Evolutionary conservation across 23 tunicate species (phyloP).

Genomic region (Trididemnum clinides): DNA sequence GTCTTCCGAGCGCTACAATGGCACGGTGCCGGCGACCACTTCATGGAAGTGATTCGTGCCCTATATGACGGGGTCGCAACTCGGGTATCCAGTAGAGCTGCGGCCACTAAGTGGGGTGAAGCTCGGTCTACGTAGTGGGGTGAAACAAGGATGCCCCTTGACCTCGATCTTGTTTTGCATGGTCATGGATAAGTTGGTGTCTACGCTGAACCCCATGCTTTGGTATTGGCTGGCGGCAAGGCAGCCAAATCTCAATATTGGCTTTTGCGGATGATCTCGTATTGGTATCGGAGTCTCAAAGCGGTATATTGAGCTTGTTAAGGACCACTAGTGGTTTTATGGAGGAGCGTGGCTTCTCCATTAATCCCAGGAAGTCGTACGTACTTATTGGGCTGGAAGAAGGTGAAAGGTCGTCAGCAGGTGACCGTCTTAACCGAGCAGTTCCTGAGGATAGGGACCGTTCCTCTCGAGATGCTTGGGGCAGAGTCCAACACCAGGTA

Average conservation of each 20-base stretch:
- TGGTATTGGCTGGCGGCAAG: neutral
- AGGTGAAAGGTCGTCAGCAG: neutral
- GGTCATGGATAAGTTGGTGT: neutral
- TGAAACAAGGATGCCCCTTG: no score
- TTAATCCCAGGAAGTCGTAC: slow-evolving; percentile 8
- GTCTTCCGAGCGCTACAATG: neutral
- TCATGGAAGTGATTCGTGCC: no score
- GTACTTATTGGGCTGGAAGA: slow-evolving; percentile 10
- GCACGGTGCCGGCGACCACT: neutral
- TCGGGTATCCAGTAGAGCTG: no score
- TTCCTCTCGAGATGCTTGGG: neutral
- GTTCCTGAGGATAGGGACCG: neutral
- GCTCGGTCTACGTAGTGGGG: no score
- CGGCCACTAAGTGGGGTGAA: no score
- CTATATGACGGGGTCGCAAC: no score
- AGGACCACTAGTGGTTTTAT: neutral
- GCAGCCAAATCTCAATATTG: neutral
- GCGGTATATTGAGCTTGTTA: neutral
- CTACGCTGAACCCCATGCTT: no score
- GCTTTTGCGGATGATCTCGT: slow-evolving; percentile 20
- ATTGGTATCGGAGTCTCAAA: neutral
- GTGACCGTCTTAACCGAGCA: neutral
- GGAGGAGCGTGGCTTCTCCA: neutral
- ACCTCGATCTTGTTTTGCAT: neutral
- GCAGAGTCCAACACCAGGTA: neutral